Evolutionary conservation across 1,140 invertebrate species (phyloP), one percentile per base, ranked within the genome.

Genomic region (Hyles euphorbiae): DNA sequence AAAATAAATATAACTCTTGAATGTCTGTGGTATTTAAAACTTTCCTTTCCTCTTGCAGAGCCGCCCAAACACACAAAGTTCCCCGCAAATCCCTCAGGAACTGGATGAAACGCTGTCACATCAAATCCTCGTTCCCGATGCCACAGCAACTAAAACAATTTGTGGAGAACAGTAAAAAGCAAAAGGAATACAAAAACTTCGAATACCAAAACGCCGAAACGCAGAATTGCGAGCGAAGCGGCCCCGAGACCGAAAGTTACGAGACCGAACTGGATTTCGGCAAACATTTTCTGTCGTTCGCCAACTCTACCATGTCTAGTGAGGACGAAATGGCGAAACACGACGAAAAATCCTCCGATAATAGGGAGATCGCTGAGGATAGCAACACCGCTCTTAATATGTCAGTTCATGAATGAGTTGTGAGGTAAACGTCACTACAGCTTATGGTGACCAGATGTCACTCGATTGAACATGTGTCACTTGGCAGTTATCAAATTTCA

Each of bases 21-120:
- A 22, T 22, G 22, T 22, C 22, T 22, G 22, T 2, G 0, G 0
- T 22, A 22, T 22, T 22, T 1, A 22, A 22, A 22, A 22, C 46
- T 1, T 51, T n/a, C 5, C 52, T 9, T 48, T 55, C 43, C 50
- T 33, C 9, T 88, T 81, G 0, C 75, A 90, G 90, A 63, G 90
- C 90, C 48, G 89, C 89, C 0, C 89, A 90, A 77, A 89, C 89
- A 2, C 89, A 91, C 72, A 89, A 90, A 65, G 89, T 91, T 9
- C 90, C 90, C 0, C 66, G 90, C 8, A 91, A 91, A 57, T 90
- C 89, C 0, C 74, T 91, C 0, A 72, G 90, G 1, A 90, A 90
- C 71, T 91, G 90, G 89, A 91, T 90, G 90, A 91, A 90, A 54
- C 66, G 89, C 0, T 91, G 89, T 64, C 87, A 90, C 72, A 91